A percentile compares a stretch with the other conserved stretches of the same genome.
phyloP scores from a whole-genome alignment of 2,113 vertebrate species.

The Myiozetetes cayanensis region DNA sequence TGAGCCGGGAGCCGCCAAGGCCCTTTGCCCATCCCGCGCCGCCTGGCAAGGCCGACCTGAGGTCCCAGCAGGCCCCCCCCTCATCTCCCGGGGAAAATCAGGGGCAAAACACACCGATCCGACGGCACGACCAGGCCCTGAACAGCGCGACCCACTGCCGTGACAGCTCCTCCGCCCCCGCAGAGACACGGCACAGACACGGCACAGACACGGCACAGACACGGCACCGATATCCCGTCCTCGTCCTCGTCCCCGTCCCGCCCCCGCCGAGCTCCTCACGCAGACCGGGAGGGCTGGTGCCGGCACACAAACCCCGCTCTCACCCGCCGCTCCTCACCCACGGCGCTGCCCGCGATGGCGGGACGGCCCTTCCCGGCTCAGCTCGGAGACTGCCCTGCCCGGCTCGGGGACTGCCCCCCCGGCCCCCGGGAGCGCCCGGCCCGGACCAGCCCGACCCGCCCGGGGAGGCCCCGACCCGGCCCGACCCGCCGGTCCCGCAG shows the following conservation, averaged over 20 bases:
- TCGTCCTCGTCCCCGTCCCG: background rate
- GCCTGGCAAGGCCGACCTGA: rapidly evolving
- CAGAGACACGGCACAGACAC: background rate
- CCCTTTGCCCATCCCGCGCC: too few relatives aligned
- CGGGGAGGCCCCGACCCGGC: background rate
- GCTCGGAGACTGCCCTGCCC: background rate
- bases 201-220: background rate
- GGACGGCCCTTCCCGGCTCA: too few relatives aligned
- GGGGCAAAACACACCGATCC: background rate
- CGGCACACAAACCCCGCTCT: background rate
- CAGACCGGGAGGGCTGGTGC: background rate
- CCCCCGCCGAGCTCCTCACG: background rate
- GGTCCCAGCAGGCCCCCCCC: rapidly evolving
- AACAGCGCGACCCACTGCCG: background rate
- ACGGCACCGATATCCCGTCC: background rate
- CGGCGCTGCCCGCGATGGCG: background rate
- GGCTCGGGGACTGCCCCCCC: too few relatives aligned
- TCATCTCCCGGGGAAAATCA: rapidly evolving
- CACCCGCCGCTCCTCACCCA: background rate
- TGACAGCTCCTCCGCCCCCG: background rate
- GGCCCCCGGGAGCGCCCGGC: background rate
- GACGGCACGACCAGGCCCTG: background rate
- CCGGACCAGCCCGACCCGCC: background rate
- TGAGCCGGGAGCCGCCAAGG: rapidly evolving
- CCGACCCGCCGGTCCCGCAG: rapidly evolving